Conservation (phyloP, 2,113 vertebrate species). For the Dolichotis patagonum region DNA sequence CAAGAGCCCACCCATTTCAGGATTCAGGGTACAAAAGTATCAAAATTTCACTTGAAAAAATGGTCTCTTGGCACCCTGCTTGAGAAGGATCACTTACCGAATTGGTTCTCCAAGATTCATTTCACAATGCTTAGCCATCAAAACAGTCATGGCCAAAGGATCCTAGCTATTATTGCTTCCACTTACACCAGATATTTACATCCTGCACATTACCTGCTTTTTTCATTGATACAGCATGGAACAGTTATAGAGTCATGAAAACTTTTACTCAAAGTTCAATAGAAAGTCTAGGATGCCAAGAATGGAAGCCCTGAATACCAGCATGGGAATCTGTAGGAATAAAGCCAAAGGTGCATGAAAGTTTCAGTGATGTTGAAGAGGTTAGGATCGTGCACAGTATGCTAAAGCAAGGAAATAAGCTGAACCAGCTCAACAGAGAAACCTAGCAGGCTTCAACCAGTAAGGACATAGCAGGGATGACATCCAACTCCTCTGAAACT, state of each 20-base stretch:
- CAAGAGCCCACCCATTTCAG: not conserved
- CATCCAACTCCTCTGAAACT: not conserved
- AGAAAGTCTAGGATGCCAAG: not conserved
- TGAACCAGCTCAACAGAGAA: not conserved
- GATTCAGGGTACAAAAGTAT: not conserved
- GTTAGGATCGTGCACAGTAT: not conserved
- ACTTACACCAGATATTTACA: not conserved
- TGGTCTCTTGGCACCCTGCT: not conserved
- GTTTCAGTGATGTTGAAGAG: not conserved
- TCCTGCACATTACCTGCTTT: not conserved
- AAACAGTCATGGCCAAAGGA: not conserved
- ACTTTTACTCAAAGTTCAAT: not conserved
- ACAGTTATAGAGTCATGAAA: not conserved
- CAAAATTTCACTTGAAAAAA: not conserved
- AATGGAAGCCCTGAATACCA: not conserved
- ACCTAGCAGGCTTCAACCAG: not conserved
- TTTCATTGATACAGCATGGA: not conserved
- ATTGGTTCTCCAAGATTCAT: not conserved
- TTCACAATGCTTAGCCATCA: not conserved
- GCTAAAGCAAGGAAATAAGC: not conserved
- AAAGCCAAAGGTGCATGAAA: not conserved
- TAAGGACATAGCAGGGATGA: not conserved
- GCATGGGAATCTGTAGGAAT: not conserved
- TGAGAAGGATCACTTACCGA: not conserved
- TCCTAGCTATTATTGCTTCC: not conserved